These are phyloP conservation scores for Leptatherina wallacei DNA, from an alignment of 2,797 vertebrate species.

Conservation along the genomic window DNA sequence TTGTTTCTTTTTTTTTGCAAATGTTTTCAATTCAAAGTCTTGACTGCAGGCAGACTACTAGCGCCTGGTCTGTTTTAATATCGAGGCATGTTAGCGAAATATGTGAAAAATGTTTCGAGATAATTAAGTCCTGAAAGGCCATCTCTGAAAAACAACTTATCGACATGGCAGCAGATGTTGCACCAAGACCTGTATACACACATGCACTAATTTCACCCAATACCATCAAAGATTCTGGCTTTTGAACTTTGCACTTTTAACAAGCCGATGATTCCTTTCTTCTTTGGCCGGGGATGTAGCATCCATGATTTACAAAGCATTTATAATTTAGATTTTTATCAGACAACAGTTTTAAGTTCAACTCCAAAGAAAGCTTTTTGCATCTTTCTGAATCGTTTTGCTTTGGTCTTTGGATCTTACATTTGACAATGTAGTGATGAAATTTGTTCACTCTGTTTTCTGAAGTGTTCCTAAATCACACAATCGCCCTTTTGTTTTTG, in stretches of 20 bases:
- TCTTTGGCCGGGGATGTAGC: background rate
- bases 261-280: background rate
- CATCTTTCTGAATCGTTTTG: background rate
- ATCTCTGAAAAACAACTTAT: no score
- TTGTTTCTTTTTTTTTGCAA: no score
- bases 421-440: background rate
- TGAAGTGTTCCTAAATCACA: background rate
- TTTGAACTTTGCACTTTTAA: background rate
- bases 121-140: no score
- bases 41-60: background rate
- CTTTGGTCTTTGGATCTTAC: background rate
- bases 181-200: background rate
- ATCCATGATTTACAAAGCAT: background rate
- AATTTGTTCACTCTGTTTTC: background rate
- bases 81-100: no score
- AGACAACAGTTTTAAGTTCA: background rate
- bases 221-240: no score
- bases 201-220: background rate
- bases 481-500: background rate
- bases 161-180: no score
- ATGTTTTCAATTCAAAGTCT: no score
- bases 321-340: background rate
- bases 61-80: no score
- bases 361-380: background rate
- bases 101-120: no score